Conservation (phyloP, 2,797 vertebrate species). For the Muscicapa striata region DNA sequence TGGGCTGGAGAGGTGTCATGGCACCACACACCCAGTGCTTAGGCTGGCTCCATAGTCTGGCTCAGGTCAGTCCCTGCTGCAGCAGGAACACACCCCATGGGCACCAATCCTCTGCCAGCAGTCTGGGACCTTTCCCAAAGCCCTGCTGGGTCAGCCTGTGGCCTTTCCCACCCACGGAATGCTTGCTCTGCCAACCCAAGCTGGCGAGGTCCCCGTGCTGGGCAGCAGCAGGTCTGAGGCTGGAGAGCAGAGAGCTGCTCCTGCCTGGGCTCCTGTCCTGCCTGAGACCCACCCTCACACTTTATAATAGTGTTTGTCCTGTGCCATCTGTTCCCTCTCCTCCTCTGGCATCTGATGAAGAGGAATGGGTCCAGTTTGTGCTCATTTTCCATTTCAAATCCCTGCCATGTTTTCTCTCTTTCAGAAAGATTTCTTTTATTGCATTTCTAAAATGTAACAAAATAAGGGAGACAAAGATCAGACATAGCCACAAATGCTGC, state of each 20-base stretch:
- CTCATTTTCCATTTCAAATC: constrained; percentile 44
- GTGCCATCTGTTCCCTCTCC: neutral
- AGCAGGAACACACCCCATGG: neutral
- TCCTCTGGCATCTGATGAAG: neutral
- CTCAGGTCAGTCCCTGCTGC: neutral
- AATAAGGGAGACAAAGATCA: constrained; percentile 32
- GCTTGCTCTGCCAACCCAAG: neutral
- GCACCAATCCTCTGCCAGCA: neutral
- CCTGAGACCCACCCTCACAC: neutral
- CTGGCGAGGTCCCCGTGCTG: accelerated
- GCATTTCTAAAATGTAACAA: constrained; percentile 14
- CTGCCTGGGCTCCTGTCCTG: neutral
- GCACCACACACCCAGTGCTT: accelerated
- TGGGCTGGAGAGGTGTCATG: neutral
- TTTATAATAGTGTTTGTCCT: constrained; percentile 38
- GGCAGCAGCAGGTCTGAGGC: neutral
- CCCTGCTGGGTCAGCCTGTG: neutral
- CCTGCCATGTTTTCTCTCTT: constrained; percentile 36
- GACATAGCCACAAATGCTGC: neutral
- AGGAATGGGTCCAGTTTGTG: neutral
- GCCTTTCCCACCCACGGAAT: constrained; percentile 27
- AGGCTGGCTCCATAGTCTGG: accelerated
- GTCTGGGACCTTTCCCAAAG: constrained; percentile 40
- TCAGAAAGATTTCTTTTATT: neutral
- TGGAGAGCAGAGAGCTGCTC: neutral